These are phyloP conservation scores for Xestobium rufovillosum DNA, from an alignment of 2,888 invertebrate species.

Conservation along the genomic window DNA sequence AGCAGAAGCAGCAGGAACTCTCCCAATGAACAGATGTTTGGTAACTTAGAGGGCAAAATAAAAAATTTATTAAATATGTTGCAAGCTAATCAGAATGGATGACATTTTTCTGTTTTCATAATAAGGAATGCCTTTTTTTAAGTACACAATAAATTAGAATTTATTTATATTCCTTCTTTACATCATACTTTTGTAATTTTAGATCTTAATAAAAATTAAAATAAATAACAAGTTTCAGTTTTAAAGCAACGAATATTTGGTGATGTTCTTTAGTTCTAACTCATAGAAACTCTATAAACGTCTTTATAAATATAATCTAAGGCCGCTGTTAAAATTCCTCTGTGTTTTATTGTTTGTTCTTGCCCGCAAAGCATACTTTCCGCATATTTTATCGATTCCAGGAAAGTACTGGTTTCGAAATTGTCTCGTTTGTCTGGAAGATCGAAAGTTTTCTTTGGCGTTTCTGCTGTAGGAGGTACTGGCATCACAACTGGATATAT, in stretches of 20 bases:
- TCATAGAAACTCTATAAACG: constrained; percentile 20
- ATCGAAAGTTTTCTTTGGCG: constrained; percentile 1
- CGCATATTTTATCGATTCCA: constrained; percentile 31
- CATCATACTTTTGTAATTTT: too few relatives aligned
- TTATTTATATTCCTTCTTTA: too few relatives aligned
- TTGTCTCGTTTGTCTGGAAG: background rate
- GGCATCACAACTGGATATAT: background rate
- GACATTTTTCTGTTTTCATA: too few relatives aligned
- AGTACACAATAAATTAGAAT: too few relatives aligned
- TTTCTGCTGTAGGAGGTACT: background rate
- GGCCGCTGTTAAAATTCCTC: constrained; percentile 30
- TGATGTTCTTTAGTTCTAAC: too few relatives aligned
- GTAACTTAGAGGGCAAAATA: constrained; percentile 41
- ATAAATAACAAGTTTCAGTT: too few relatives aligned
- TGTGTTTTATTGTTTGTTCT: constrained; percentile 23
- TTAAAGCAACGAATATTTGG: too few relatives aligned
- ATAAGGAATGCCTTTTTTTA: too few relatives aligned
- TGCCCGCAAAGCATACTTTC: constrained; percentile 32
- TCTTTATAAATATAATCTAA: constrained; percentile 25
- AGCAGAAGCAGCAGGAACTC: constrained; percentile 21
- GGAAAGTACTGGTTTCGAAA: constrained; percentile 3
- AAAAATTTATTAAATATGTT: constrained; percentile 40
- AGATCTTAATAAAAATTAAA: too few relatives aligned
- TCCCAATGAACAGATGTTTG: constrained; percentile 39
- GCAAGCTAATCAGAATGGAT: too few relatives aligned